Base-by-base conservation (phyloP, 2,797 vertebrate genomes). In the Manis javanica region DNA sequence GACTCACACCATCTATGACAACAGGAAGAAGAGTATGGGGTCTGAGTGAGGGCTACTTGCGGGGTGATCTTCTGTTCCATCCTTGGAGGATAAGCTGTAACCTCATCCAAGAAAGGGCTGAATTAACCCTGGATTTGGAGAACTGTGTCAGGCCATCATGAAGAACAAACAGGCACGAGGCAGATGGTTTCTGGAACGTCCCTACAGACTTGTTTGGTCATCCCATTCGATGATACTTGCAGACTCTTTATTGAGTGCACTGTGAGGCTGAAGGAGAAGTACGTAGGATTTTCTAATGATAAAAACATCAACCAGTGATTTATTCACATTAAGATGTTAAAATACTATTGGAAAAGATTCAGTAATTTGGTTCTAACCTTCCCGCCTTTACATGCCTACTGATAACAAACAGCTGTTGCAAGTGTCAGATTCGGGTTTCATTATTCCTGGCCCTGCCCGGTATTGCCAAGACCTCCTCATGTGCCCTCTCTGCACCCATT, bases 321-420 rank as follows among this genome's bases (percentile, higher is more conserved):
- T 85, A 46, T n/a, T 59, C 16, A 68, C 42, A 68, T 55, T 31
- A 91, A 90, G 51, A 57, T 5, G 29, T 49, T 89, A 66, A 75
- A 74, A 78, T 74, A 49, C 46, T 82, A 19, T 5, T 24, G 68
- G 51, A 81, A 88, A 95, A 84, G 42, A 72, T 42, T 72, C 55
- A 81, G 2, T 13, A 78, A 87, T 84, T 95, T 95, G 79, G 37
- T 74, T 72, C 93, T 64, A 88, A 96, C 72, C 34, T 61, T 89
- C 42, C 51, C 55, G 42, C 74, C 55, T 90, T 81, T 89, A 83
- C 88, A 63, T 63, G 64, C 78, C 34, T 61, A 53, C 68, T 57
- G 71, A 82, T 63, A 69, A 8, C 66, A 83, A 92, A 77, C 57
- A 91, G 74, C 66, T 94, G 74, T 61, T 24, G 11, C 69, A 64